Evolutionary conservation across 2,797 vertebrate genomes (phyloP).

Genomic region (Sphenopsis melanotis): DNA sequence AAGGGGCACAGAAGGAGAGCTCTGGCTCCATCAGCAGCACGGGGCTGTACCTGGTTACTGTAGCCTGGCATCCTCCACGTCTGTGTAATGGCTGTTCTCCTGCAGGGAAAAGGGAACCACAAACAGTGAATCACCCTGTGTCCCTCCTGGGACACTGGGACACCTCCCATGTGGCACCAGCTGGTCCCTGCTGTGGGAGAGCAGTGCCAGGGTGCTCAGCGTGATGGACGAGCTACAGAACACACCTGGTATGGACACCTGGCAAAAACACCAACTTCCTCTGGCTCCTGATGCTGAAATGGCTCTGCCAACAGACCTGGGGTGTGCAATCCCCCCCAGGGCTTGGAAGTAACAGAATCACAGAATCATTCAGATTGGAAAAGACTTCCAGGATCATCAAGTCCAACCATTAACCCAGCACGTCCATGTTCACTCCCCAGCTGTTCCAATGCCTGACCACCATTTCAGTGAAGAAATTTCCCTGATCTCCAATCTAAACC

Average conservation of each 20-base stretch:
- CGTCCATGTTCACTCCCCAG: background rate
- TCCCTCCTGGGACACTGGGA: background rate
- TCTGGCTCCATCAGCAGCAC: background rate
- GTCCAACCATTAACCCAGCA: background rate
- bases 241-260: background rate
- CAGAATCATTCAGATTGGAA: background rate
- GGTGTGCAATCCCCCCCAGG: background rate
- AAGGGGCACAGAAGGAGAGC: background rate
- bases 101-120: constrained; percentile 59
- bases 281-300: background rate
- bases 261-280: background rate
- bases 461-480: background rate
- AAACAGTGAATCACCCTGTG: background rate
- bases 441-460: background rate
- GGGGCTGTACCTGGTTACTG: constrained; percentile 79
- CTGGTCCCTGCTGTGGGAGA: background rate
- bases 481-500: background rate
- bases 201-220: background rate
- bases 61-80: constrained; percentile 81
- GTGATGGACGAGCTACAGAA: background rate
- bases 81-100: constrained; percentile 87
- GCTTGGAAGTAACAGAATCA: background rate
- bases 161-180: rapidly evolving
- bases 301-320: background rate
- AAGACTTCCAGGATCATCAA: background rate